phyloP scores from a whole-genome alignment of 2,888 invertebrate species.

The Eupithecia vulgata region DNA sequence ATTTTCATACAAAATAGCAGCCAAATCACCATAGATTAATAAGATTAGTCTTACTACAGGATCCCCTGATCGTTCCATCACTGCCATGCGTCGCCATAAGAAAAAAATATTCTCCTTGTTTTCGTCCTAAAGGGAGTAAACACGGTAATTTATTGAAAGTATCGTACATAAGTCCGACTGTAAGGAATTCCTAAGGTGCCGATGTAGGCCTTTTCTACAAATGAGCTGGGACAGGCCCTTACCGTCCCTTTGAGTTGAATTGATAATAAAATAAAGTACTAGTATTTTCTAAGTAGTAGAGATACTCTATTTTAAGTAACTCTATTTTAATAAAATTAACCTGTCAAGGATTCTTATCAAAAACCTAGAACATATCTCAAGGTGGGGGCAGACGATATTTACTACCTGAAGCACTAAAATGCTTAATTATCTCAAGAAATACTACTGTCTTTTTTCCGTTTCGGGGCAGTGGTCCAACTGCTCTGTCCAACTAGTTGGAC shows the following conservation, averaged over 20 bases:
- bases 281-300: too few species aligned
- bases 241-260: conserved; percentile 11
- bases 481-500: too few species aligned
- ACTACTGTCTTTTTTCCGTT: too few species aligned
- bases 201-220: conserved; percentile 5
- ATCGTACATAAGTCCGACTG: conserved; percentile 21
- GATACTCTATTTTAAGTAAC: too few species aligned
- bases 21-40: background rate
- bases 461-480: too few species aligned
- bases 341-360: too few species aligned
- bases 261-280: background rate
- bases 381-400: too few species aligned
- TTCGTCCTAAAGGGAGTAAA: conserved; percentile 31
- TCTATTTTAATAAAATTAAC: too few species aligned
- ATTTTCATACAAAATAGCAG: background rate
- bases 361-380: too few species aligned
- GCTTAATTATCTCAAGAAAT: too few species aligned
- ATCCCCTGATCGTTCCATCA: background rate
- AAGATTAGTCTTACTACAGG: background rate
- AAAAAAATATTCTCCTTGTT: conserved; percentile 32
- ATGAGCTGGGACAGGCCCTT: conserved; percentile 10
- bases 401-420: too few species aligned
- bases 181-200: conserved; percentile 20
- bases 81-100: conserved; percentile 12
- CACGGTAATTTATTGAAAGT: conserved; percentile 39